phyloP scores from a whole-genome alignment of 2,113 vertebrate species.

The Halichoeres trimaculatus region DNA sequence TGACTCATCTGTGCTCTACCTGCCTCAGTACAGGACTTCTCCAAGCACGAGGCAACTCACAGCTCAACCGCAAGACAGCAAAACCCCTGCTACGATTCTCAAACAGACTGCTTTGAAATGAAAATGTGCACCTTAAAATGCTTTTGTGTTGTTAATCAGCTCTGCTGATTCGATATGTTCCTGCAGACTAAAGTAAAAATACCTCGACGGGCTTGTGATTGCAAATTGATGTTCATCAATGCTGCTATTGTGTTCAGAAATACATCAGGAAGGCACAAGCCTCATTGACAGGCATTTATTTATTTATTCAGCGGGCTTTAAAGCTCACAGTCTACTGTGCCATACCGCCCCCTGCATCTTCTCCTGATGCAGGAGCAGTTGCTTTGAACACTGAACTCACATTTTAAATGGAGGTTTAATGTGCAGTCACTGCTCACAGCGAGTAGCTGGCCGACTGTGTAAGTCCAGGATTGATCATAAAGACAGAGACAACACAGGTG shows the following conservation, averaged over 20 bases:
- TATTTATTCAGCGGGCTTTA: conserved; percentile 39
- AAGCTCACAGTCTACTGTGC: conserved; percentile 34
- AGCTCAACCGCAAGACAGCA: conserved; percentile 57
- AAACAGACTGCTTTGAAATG: background rate
- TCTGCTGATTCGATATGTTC: conserved; percentile 29
- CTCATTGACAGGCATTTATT: conserved; percentile 35
- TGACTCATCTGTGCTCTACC: conserved; percentile 81
- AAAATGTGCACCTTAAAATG: conserved; percentile 1
- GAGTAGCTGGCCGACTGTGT: background rate
- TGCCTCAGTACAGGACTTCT: conserved; percentile 90
- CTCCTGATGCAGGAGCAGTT: background rate
- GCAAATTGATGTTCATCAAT: conserved; percentile 39
- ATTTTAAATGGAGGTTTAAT: background rate
- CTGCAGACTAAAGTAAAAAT: conserved; percentile 17
- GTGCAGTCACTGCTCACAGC: background rate
- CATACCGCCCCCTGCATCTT: background rate
- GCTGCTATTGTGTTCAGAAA: conserved; percentile 61
- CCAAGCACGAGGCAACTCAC: conserved; percentile 65
- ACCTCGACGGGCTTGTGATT: conserved; percentile 25
- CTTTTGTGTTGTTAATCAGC: background rate
- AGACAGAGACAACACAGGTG: background rate
- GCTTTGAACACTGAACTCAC: background rate
- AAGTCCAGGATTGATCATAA: background rate
- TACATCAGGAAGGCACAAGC: conserved; percentile 22
- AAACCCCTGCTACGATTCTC: conserved; percentile 39